These are phyloP conservation scores for Ips typographus DNA, from an alignment of 1,140 invertebrate genomes.

Conservation along the genomic window DNA sequence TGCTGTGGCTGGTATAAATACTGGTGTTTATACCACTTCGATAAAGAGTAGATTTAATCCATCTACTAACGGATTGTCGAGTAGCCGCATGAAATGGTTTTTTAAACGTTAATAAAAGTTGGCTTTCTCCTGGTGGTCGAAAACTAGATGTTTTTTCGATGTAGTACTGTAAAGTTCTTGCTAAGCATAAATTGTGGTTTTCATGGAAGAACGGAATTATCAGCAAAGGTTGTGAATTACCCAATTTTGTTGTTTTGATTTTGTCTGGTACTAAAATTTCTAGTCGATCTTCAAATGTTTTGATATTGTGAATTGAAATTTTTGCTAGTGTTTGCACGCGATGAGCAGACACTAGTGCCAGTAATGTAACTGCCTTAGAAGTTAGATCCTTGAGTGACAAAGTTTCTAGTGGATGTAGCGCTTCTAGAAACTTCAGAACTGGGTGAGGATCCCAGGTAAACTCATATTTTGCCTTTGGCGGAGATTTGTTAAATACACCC, in stretches of 20 bases:
- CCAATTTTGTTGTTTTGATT: background rate
- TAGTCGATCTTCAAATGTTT: background rate
- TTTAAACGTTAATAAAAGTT: constrained; percentile 11
- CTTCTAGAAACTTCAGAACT: constrained; percentile 11
- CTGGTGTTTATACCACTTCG: constrained; percentile 12
- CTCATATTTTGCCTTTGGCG: constrained; percentile 2
- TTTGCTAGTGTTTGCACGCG: constrained; percentile 20
- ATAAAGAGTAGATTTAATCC: constrained; percentile 11
- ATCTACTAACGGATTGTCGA: constrained; percentile 10
- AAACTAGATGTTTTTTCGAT: background rate
- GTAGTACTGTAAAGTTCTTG: background rate
- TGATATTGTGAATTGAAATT: constrained; percentile 6
- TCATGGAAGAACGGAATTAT: background rate
- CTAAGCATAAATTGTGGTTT: background rate
- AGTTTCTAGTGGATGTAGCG: background rate
- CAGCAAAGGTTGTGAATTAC: background rate
- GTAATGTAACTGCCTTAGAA: constrained; percentile 5
- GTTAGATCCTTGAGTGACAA: constrained; percentile 14
- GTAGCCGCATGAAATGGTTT: constrained; percentile 16
- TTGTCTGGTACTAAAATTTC: background rate
- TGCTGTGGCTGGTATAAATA: constrained; percentile 6
- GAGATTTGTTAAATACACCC: constrained; percentile 1
- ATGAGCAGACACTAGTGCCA: constrained; percentile 15
- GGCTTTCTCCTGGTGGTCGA: background rate
- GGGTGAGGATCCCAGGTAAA: constrained; percentile 4